Evolutionary conservation across 2,113 vertebrate species (phyloP).

Genomic region (Numida meleagris): DNA sequence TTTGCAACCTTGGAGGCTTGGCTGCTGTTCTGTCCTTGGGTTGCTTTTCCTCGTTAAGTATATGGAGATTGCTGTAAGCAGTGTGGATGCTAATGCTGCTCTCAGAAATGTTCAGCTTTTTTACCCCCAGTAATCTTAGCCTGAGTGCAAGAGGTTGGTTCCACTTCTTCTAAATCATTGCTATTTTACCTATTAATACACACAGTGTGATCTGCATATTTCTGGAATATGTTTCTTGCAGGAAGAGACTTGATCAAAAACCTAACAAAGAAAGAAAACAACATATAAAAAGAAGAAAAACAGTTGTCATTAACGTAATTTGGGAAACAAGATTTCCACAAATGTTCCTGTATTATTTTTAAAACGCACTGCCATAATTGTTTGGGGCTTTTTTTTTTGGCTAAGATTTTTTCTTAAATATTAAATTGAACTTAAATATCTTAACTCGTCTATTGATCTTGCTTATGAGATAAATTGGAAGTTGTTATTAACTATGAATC

Average conservation of each 20-base stretch:
- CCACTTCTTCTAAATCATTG: neutral
- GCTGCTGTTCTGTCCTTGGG: neutral
- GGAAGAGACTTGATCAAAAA: neutral
- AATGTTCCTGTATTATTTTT: neutral
- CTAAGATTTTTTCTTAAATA: neutral
- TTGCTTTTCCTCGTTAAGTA: neutral
- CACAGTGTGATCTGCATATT: neutral
- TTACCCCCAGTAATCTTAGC: neutral
- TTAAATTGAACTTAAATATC: neutral
- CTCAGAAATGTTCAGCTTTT: neutral
- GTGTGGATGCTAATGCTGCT: neutral
- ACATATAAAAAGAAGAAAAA: neutral
- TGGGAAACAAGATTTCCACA: neutral
- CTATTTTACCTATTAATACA: neutral
- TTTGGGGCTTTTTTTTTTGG: accelerated
- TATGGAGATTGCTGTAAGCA: neutral
- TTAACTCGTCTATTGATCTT: neutral
- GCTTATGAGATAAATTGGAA: neutral
- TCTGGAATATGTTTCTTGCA: neutral
- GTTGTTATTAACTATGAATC: neutral
- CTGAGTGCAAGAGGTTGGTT: neutral
- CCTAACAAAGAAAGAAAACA: neutral
- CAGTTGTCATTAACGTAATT: neutral
- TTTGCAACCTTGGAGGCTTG: neutral
- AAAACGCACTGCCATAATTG: neutral